phyloP scores from a whole-genome alignment of 1,140 invertebrate genomes.

The Drosophila eugracilis region DNA sequence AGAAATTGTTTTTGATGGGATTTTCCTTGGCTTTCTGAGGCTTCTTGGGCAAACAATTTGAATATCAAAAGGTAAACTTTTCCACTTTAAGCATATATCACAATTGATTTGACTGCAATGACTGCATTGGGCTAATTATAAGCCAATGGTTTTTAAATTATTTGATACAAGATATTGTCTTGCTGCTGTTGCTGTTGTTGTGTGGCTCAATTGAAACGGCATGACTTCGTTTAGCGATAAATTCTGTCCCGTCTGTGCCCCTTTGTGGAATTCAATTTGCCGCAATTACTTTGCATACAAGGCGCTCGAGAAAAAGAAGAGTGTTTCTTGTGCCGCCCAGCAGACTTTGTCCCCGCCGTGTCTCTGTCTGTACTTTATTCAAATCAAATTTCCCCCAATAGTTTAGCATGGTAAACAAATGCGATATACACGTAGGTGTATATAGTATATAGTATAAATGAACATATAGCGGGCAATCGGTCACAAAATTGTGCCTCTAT shows the following conservation, averaged over 20 bases:
- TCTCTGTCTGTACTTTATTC: slow-evolving; percentile 54
- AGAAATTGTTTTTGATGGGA: slow-evolving; percentile 16
- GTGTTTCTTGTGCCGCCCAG: neutral
- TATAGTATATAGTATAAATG: too few species aligned
- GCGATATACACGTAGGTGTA: slow-evolving; percentile 9
- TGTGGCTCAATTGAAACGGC: slow-evolving; percentile 75
- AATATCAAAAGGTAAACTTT: slow-evolving; percentile 9
- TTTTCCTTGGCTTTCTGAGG: neutral
- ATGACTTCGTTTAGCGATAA: slow-evolving; percentile 82
- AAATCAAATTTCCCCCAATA: slow-evolving; percentile 66
- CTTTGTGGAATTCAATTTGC: slow-evolving; percentile 76
- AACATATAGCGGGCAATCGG: slow-evolving; percentile 9
- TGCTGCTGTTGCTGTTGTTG: slow-evolving; percentile 9
- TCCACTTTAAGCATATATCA: neutral
- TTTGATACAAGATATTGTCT: slow-evolving; percentile 12
- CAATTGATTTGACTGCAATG: slow-evolving; percentile 41
- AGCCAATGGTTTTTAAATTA: slow-evolving; percentile 39
- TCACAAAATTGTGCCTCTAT: slow-evolving; percentile 1
- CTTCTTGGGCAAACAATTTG: slow-evolving; percentile 35
- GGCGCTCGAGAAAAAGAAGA: slow-evolving; percentile 17
- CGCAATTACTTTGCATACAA: slow-evolving; percentile 78
- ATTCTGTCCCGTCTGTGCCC: slow-evolving; percentile 51
- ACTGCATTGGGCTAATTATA: slow-evolving; percentile 45
- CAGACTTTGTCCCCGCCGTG: slow-evolving; percentile 13
- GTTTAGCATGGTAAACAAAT: slow-evolving; percentile 66